Conservation (phyloP, 1,140 invertebrate genomes). For the Cydia pomonella region DNA sequence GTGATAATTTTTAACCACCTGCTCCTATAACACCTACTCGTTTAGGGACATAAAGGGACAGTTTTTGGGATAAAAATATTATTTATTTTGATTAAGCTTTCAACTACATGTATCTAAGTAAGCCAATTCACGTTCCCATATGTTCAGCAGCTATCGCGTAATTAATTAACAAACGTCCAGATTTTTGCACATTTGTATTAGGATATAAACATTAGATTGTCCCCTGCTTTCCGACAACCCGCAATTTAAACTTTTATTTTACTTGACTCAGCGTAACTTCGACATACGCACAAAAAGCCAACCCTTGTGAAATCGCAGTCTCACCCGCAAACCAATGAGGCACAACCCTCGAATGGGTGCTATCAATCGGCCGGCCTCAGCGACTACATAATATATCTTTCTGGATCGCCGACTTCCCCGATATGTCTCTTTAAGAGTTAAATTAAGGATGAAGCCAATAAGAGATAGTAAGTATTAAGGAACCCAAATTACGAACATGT, state of each 20-base stretch:
- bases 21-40: no score
- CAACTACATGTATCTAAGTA: no score
- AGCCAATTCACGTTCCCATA: no score
- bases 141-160: no score
- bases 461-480: conserved; percentile 52
- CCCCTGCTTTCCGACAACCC: neutral
- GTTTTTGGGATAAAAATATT: no score
- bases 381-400: conserved; percentile 60
- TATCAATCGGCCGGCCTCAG: conserved; percentile 58
- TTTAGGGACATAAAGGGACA: no score
- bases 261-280: neutral
- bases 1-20: no score
- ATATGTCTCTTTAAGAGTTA: conserved; percentile 68
- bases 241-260: neutral
- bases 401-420: conserved; percentile 52
- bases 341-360: conserved; percentile 53
- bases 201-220: no score
- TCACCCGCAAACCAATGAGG: conserved; percentile 53
- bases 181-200: no score
- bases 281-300: neutral
- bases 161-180: no score
- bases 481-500: conserved; percentile 48
- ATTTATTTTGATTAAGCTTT: no score
- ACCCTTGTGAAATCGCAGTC: conserved; percentile 26
- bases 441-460: conserved; percentile 71